A percentile compares a stretch with the other conserved stretches of the same genome.
These are phyloP conservation scores for Chauna torquata DNA, from an alignment of 2,113 vertebrate species.

Conservation along the genomic window DNA sequence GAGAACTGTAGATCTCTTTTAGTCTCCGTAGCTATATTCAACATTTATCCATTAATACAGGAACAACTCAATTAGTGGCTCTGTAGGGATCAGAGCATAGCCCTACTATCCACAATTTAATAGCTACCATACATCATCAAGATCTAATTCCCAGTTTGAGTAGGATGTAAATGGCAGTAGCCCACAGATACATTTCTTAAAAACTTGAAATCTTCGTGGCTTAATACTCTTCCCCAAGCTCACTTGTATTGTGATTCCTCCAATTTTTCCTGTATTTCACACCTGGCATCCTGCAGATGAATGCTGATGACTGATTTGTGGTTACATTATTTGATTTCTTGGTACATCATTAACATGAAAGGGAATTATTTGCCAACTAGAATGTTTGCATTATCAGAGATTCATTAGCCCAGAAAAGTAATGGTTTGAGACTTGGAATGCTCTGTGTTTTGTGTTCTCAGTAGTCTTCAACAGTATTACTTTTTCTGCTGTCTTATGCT, in stretches of 20 bases:
- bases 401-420: constrained; percentile 19
- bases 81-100: constrained; percentile 56
- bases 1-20: constrained; percentile 20
- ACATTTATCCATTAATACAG: constrained; percentile 70
- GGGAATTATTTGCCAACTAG: constrained; percentile 19
- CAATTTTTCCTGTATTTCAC: constrained; percentile 39
- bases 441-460: background rate
- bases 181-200: constrained; percentile 21
- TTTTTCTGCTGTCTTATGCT: background rate
- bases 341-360: constrained; percentile 47
- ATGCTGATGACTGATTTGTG: constrained; percentile 22
- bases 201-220: constrained; percentile 44
- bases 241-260: background rate
- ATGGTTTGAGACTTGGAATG: background rate
- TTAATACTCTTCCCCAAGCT: constrained; percentile 22
- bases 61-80: constrained; percentile 75
- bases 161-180: constrained; percentile 58
- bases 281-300: constrained; percentile 39
- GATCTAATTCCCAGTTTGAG: constrained; percentile 69
- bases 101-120: constrained; percentile 62
- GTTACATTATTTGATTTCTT: constrained; percentile 62
- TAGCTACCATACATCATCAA: constrained; percentile 66
- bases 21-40: constrained; percentile 50
- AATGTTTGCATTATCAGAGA: constrained; percentile 38
- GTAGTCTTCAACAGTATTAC: background rate